phyloP scores from a whole-genome alignment of 1,140 invertebrate genomes.

The Diorhabda sublineata region DNA sequence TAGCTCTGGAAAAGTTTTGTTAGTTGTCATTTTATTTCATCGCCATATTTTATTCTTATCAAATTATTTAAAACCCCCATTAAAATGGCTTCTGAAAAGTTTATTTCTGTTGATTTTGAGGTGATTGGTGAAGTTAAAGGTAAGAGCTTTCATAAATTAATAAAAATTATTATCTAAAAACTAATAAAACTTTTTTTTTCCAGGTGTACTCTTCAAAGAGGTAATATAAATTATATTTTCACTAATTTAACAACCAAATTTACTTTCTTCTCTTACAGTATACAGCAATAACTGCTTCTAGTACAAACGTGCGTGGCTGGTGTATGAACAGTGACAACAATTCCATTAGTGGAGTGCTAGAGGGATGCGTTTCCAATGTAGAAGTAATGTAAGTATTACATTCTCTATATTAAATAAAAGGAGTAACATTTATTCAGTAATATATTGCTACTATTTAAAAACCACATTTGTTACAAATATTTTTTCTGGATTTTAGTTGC shows the following conservation, averaged over 20 bases:
- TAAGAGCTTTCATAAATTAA: constrained; percentile 28
- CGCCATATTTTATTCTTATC: no score
- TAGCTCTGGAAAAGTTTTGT: no score
- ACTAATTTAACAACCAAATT: background rate
- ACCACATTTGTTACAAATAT: no score
- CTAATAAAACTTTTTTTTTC: constrained; percentile 24
- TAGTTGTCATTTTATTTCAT: no score
- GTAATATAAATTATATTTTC: constrained; percentile 39
- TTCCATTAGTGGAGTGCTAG: constrained; percentile 66
- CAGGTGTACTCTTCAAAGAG: constrained; percentile 62
- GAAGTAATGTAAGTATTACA: constrained; percentile 57
- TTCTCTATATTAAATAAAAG: no score
- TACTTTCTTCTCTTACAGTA: constrained; percentile 48
- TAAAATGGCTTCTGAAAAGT: constrained; percentile 22
- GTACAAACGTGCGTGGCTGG: constrained; percentile 68
- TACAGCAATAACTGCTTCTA: constrained; percentile 63
- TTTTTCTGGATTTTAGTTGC: no score
- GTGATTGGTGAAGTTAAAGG: constrained; percentile 61
- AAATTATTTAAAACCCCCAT: no score
- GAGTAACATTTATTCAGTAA: no score
- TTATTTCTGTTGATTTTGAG: constrained; percentile 57
- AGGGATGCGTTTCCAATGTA: constrained; percentile 61
- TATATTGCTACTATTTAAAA: no score
- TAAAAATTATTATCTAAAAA: background rate
- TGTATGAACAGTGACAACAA: constrained; percentile 67